phyloP scores from a whole-genome alignment of 2,797 vertebrate genomes.

The Labeo calbasu region DNA sequence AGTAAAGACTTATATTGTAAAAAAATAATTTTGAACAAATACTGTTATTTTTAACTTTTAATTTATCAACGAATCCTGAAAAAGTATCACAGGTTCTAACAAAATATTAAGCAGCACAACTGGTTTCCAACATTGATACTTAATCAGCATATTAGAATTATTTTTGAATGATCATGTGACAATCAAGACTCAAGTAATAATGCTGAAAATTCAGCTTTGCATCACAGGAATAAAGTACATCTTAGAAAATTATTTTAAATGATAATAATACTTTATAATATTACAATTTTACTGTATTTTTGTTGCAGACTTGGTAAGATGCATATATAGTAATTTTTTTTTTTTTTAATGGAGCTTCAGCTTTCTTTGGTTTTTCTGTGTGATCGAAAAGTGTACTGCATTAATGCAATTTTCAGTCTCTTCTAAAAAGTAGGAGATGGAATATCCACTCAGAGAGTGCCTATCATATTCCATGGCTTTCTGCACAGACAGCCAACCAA shows the following conservation, averaged over 20 bases:
- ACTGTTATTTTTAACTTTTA: too few species aligned
- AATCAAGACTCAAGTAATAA: not conserved
- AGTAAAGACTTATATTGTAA: too few species aligned
- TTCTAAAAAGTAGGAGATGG: conserved; percentile 46
- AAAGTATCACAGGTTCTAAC: too few species aligned
- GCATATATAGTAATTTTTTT: not conserved
- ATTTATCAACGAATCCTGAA: too few species aligned
- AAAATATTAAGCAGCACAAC: not conserved
- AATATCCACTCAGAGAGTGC: conserved; percentile 53
- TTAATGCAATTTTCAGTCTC: conserved; percentile 57
- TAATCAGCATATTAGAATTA: not conserved
- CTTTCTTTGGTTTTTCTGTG: conserved; percentile 5
- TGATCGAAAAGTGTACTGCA: conserved; percentile 17
- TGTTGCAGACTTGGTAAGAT: too few species aligned
- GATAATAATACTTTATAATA: not conserved
- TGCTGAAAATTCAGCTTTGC: not conserved
- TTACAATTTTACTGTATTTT: not conserved
- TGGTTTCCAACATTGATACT: not conserved
- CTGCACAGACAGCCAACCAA: conserved; percentile 50
- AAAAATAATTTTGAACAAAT: too few species aligned
- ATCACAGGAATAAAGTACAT: too few species aligned
- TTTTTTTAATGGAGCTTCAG: not conserved
- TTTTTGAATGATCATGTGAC: not conserved
- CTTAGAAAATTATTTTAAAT: too few species aligned
- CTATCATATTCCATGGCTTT: conserved; percentile 62